Evolutionary conservation across 2,797 vertebrate species (phyloP).

Genomic region (Hypotaenidia okinawae): DNA sequence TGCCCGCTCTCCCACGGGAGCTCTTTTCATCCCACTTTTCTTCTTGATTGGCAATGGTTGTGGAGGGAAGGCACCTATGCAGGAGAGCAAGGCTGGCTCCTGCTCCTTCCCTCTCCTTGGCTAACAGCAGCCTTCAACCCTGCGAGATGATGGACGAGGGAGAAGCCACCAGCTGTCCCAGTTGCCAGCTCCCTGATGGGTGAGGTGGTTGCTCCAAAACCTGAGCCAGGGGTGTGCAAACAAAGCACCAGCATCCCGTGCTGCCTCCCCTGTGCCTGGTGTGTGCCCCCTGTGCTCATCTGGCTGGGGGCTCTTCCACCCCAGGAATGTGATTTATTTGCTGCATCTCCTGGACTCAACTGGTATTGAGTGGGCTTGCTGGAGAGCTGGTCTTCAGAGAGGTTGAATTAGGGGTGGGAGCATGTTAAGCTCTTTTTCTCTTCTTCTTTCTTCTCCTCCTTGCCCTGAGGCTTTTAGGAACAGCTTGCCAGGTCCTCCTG

Average conservation of each 20-base stretch:
- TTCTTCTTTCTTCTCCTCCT: neutral
- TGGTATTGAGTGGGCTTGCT: neutral
- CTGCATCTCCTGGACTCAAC: neutral
- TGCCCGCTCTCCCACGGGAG: neutral
- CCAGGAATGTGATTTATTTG: neutral
- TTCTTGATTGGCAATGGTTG: neutral
- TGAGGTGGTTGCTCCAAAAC: neutral
- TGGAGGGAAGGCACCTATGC: neutral
- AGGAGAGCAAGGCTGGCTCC: neutral
- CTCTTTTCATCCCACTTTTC: neutral
- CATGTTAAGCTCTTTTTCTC: neutral
- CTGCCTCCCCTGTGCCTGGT: fast-evolving
- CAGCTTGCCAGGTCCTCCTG: neutral
- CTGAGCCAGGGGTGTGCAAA: fast-evolving
- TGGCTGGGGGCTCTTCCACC: neutral
- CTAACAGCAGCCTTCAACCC: neutral
- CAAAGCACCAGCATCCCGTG: fast-evolving
- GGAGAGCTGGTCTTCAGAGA: neutral
- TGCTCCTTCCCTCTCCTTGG: neutral
- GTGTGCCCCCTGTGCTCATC: fast-evolving
- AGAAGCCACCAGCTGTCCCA: neutral
- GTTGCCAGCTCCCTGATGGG: fast-evolving
- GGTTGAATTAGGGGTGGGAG: neutral
- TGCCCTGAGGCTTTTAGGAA: neutral
- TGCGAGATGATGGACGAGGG: fast-evolving